phyloP scores from a whole-genome alignment of 2,888 invertebrate genomes.

The Drosophila lutescens region DNA sequence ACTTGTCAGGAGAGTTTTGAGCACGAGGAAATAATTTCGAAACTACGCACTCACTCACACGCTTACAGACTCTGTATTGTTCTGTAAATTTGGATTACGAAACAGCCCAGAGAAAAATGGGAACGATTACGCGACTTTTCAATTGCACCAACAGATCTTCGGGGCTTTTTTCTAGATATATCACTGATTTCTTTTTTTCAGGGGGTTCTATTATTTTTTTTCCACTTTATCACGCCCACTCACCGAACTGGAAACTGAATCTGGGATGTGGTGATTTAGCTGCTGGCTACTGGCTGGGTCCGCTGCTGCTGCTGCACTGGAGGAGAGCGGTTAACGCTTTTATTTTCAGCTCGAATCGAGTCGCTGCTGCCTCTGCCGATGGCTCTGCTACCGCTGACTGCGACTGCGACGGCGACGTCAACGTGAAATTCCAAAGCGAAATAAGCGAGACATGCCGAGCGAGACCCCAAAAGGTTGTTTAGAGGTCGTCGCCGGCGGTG shows the following conservation, averaged over 20 bases:
- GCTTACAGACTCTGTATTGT: slow-evolving; percentile 14
- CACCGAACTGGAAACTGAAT: slow-evolving; percentile 67
- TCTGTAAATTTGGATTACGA: slow-evolving; percentile 47
- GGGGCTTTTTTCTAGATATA: background rate
- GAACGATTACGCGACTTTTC: slow-evolving; percentile 44
- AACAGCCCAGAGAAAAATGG: slow-evolving; percentile 30
- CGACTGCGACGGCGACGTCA: slow-evolving; percentile 56
- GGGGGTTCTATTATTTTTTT: slow-evolving; percentile 4
- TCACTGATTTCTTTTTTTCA: background rate
- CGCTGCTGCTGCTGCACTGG: slow-evolving; percentile 83
- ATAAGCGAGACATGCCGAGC: slow-evolving; percentile 62
- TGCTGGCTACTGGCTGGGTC: slow-evolving; percentile 76
- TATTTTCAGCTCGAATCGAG: slow-evolving; percentile 55
- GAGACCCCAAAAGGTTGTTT: slow-evolving; percentile 84
- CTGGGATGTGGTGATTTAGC: slow-evolving; percentile 47
- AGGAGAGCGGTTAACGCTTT: slow-evolving; percentile 78
- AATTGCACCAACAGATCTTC: slow-evolving; percentile 2
- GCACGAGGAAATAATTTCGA: slow-evolving; percentile 23
- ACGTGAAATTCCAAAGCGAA: slow-evolving; percentile 74
- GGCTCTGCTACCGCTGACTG: slow-evolving; percentile 38
- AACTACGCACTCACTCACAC: slow-evolving; percentile 29
- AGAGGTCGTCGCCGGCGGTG: slow-evolving; percentile 72
- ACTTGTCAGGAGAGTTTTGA: slow-evolving; percentile 27
- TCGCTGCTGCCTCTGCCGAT: slow-evolving; percentile 9
- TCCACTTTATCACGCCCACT: slow-evolving; percentile 57